Base-by-base conservation (phyloP, 2,888 invertebrate genomes). In the Phragmatobia fuliginosa region DNA sequence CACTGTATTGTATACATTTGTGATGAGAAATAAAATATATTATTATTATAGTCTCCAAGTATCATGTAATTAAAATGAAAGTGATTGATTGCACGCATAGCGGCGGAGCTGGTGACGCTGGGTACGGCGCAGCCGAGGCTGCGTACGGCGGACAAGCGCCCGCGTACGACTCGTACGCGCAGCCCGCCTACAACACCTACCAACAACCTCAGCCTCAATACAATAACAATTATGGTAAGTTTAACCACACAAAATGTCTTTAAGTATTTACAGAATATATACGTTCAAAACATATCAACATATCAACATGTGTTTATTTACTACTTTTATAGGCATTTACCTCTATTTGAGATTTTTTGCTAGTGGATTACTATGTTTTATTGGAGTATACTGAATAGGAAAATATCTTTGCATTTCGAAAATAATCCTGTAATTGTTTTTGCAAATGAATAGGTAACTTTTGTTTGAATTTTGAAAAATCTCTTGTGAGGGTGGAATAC, bases 171-270 rank as follows among this genome's bases (percentile, higher is more conserved):
- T 81, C 92, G 0, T 95, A 95, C 80, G 80, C 91, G 1, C 94
- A 94, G 73, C 91, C 93, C 16, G 75, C 92, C 0, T 94, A 94
- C 88, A 91, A 85, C 83, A 87, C 91, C 0, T 93, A 93, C 79
- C 93, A 94, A 74, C 92, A 89, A 71, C 90, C 92, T 5, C 92
- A 91, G 70, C 87, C 88, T 25, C 92, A 92, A 73, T 93, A 94
- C 80, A 86, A 85, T 82, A 91, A 89, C 85, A 93, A 88, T 83
- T 93, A 93, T 84, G 94, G 94, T 94, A 88, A 92, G 92, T 91
- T 83, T 80, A 65, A 77, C 68, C 80, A 85, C 2, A 38, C 38
- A 38, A 14, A 52, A 36, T 67, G 31, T 62, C n/a, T 59, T 36
- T 18, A n/a, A n/a, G 21, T 33, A 25, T 1, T 38, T 16, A 4